phyloP scores from a whole-genome alignment of 2,113 vertebrate genomes.

The Notothenia rossii region DNA sequence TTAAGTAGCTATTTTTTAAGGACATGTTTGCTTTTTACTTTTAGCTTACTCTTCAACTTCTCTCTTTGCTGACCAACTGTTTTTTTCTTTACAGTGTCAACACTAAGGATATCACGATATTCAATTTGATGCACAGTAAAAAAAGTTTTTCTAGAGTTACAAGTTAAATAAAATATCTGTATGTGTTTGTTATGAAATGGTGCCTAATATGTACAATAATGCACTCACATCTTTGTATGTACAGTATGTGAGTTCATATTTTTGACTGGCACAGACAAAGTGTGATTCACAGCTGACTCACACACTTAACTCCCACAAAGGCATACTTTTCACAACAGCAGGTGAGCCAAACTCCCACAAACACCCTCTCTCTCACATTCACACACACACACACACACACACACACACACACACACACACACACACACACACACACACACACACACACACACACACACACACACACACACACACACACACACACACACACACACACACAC shows the following conservation, averaged over 20 bases:
- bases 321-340: conserved; percentile 80
- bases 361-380: conserved; percentile 54
- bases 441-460: no score
- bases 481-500: no score
- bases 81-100: no score
- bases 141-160: conserved; percentile 15
- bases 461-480: no score
- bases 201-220: conserved; percentile 20
- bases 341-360: conserved; percentile 77
- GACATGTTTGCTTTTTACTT: no score
- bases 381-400: no score
- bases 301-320: conserved; percentile 77
- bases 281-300: conserved; percentile 82
- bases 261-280: conserved; percentile 49
- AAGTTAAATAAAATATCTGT: conserved; percentile 3
- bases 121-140: no score
- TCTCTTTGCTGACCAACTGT: neutral
- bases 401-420: no score
- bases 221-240: conserved; percentile 23
- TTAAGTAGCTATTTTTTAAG: neutral
- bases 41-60: neutral
- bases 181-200: conserved; percentile 49
- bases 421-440: no score
- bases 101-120: no score
- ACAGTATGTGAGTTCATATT: conserved; percentile 42